Conservation (phyloP, 2,113 vertebrate species). For the Triplophysa rosa region DNA sequence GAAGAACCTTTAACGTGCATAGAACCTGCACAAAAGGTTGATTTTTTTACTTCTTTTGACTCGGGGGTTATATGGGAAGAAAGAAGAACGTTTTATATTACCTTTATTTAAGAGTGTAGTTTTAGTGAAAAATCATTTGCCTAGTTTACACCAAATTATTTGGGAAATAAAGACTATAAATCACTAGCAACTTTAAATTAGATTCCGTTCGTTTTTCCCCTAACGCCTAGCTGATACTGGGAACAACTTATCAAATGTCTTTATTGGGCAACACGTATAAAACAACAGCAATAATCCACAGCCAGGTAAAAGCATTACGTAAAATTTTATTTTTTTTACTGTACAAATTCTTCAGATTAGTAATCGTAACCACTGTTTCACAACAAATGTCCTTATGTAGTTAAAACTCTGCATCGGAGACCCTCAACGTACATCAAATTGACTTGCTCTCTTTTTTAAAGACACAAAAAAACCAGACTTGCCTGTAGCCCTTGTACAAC, state of each 20-base stretch:
- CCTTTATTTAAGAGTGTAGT: no score
- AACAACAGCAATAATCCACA: background rate
- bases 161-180: background rate
- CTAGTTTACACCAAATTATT: background rate
- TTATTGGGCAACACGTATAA: background rate
- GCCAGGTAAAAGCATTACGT: conserved; percentile 53
- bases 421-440: conserved; percentile 45
- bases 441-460: conserved; percentile 36
- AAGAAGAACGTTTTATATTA: no score
- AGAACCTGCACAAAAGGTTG: no score
- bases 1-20: no score
- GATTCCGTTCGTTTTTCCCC: background rate
- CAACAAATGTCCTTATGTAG: conserved; percentile 39
- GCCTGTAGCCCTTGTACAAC: conserved; percentile 55
- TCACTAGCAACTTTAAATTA: background rate
- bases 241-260: background rate
- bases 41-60: no score
- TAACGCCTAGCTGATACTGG: no score
- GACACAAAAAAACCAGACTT: conserved; percentile 61
- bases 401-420: conserved; percentile 34
- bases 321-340: conserved; percentile 68
- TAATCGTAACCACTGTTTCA: conserved; percentile 53
- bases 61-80: no score
- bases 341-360: conserved; percentile 72
- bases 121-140: background rate